Base-by-base conservation (phyloP, 2,888 invertebrate genomes). In the Synergus japonicus region DNA sequence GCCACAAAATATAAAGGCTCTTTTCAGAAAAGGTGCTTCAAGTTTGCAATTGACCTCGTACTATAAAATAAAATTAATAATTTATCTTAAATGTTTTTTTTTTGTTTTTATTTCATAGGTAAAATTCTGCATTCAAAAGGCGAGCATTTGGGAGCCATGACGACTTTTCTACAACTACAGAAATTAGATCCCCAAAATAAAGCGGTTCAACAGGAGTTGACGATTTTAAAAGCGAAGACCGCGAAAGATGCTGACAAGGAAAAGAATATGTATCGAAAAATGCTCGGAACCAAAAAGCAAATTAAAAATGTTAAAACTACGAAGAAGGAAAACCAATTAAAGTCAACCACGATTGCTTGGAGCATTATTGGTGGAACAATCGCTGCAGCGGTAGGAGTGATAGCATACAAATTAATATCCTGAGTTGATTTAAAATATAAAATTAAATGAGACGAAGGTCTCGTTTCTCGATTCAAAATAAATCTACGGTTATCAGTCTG, bases 1-100 rank as follows among this genome's bases (percentile, higher is more conserved):
- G 90, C 97, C 98, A 0, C 93, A 95, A 81, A 98, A 98, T 93
- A 96, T 97, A 0, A 98, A 98, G 92, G 98, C 98, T 0, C 93
- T 98, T 15, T 98, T 96, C 91, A 95, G 98, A 88, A 97, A 98
- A 93, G 96, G 96, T 87, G 95, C 94, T 89, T 83, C 66, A 46
- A 15, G 29, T 46, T 9, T 58, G 13, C 67, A 5, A 22, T 29
- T 37, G 29, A 63, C 9, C 9, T 44, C 7, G 10, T 29, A 76
- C 12, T 7, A 12, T 60, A 60, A 76, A 58, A 69, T 60, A 41
- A 67, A 37, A 65, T 37, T 22, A 13, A 22, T 76, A 10, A 64
- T 65, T 58, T 10, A 58, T 64, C 76, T n/a, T 65, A 77, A 64
- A 58, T 18, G 4, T 18, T 18, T 18, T 8, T 64, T 18, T 66